phyloP scores from a whole-genome alignment of 2,797 vertebrate genomes.

The Enteromius unitaeniatus region DNA sequence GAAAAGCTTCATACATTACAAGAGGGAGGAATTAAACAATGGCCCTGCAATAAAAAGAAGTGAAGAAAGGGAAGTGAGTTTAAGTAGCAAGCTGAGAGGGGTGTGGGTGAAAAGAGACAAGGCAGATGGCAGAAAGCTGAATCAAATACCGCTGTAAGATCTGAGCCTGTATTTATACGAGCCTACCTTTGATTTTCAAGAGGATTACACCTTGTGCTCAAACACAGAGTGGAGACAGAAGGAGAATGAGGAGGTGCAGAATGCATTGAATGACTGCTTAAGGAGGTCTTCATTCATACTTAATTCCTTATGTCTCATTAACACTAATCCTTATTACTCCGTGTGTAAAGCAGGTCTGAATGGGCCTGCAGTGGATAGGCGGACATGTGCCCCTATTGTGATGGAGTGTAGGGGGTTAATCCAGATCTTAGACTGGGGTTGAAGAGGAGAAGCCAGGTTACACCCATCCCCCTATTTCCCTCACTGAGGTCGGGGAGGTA shows the following conservation, averaged over 20 bases:
- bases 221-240: conserved; percentile 66
- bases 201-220: conserved; percentile 83
- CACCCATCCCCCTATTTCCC: conserved; percentile 40
- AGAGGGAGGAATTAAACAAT: conserved; percentile 16
- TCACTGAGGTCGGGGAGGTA: conserved; percentile 26
- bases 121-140: conserved; percentile 56
- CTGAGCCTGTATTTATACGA: conserved; percentile 78
- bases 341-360: conserved; percentile 71
- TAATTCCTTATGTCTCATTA: conserved; percentile 76
- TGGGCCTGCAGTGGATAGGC: conserved; percentile 66
- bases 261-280: conserved; percentile 79
- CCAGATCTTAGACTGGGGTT: conserved; percentile 63
- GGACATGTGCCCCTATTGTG: conserved; percentile 80
- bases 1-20: conserved; percentile 14
- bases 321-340: conserved; percentile 82
- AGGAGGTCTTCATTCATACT: conserved; percentile 81
- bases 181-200: conserved; percentile 84
- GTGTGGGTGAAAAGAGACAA: conserved; percentile 56
- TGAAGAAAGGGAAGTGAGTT: conserved; percentile 12
- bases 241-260: conserved; percentile 74
- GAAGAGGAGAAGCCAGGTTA: conserved; percentile 44
- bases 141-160: conserved; percentile 73
- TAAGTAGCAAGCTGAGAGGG: conserved; percentile 42
- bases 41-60: background rate
- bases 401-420: conserved; percentile 76